These are phyloP conservation scores for Nasonovia ribisnigri DNA, from an alignment of 2,888 invertebrate genomes.

Conservation along the genomic window DNA sequence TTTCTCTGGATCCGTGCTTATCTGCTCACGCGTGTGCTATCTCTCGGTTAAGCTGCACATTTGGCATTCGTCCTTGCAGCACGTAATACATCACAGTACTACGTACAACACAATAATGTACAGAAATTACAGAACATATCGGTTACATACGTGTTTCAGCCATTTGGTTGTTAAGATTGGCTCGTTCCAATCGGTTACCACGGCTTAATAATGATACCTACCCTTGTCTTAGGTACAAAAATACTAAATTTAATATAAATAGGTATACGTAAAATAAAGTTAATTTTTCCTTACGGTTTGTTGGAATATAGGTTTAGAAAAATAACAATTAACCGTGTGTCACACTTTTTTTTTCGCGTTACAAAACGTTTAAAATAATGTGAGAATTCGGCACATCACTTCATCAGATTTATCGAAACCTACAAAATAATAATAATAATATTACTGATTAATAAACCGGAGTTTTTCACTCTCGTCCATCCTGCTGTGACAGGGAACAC, in stretches of 20 bases:
- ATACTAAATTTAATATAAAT: not conserved
- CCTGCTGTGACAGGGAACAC: not conserved
- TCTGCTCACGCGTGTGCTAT: not conserved
- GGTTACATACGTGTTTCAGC: not conserved
- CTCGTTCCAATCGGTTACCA: not conserved
- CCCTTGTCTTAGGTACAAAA: not conserved
- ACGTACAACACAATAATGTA: not conserved
- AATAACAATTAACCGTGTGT: not conserved
- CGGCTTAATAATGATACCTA: not conserved
- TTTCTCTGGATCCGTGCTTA: not conserved
- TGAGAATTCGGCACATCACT: not conserved
- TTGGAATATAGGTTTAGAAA: not conserved
- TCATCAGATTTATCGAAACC: not conserved
- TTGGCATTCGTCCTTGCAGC: not conserved
- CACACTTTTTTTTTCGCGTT: not conserved
- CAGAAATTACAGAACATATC: not conserved
- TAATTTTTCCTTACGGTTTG: not conserved
- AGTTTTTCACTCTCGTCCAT: not conserved
- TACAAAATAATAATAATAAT: not conserved
- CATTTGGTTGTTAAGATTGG: not conserved
- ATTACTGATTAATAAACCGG: not conserved
- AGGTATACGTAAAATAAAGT: not conserved
- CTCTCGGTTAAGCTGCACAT: not conserved
- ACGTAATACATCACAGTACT: not conserved
- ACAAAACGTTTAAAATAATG: not conserved